Conservation (phyloP, 2,888 invertebrate genomes). For the Junonia oenone region DNA sequence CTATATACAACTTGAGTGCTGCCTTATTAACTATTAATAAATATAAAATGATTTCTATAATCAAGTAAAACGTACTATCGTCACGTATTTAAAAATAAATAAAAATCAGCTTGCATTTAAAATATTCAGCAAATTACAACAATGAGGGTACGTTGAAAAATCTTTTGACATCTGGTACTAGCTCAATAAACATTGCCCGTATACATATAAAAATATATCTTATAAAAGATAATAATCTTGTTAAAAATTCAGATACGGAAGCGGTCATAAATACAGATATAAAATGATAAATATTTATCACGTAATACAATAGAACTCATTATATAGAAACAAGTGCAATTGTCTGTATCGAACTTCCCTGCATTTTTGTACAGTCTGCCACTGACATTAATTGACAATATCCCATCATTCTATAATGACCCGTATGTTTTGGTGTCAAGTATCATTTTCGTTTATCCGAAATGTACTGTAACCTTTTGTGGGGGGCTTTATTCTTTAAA, state of each 20-base stretch:
- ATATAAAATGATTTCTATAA: slow-evolving; percentile 2
- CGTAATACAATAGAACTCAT: slow-evolving; percentile 18
- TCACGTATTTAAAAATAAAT: slow-evolving; percentile 16
- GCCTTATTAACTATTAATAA: neutral
- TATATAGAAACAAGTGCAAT: slow-evolving; percentile 23
- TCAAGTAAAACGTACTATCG: slow-evolving; percentile 30
- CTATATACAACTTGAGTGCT: neutral
- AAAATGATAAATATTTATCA: slow-evolving; percentile 15
- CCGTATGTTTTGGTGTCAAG: slow-evolving; percentile 1
- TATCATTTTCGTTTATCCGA: neutral
- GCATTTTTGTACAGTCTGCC: slow-evolving; percentile 9
- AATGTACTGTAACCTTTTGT: slow-evolving; percentile 8
- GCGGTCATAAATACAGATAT: slow-evolving; percentile 13
- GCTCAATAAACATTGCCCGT: neutral
- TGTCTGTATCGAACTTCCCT: slow-evolving; percentile 21
- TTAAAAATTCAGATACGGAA: neutral
- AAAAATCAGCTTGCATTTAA: neutral
- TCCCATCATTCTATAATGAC: neutral
- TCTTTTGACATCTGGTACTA: neutral
- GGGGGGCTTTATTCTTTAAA: slow-evolving; percentile 32
- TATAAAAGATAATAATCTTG: no score
- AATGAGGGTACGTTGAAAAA: neutral
- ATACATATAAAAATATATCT: neutral
- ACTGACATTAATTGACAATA: slow-evolving; percentile 5
- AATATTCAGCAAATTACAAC: neutral